Base-by-base conservation (phyloP, 2,113 vertebrate species). In the Lamprotornis superbus region DNA sequence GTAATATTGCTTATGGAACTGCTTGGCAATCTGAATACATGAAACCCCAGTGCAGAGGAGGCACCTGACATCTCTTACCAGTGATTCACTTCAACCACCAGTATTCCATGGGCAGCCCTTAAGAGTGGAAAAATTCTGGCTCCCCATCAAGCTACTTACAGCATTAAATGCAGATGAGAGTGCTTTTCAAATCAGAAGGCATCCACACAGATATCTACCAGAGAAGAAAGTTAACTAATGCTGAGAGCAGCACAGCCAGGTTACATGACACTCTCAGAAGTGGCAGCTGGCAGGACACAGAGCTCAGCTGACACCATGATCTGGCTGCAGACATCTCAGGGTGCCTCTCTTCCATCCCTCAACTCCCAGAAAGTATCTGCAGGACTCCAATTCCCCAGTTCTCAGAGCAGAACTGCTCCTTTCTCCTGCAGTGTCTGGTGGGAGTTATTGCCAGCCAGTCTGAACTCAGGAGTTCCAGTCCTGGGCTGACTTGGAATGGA, bases 251-350 rank as follows among this genome's bases (percentile, higher is more conserved):
- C 61, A 39, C 24, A 15, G 20, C 21, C 69, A 17, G 50, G 42
- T 21, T 52, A 31, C 0, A 0, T 20, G 10, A 21, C 8, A 11
- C 27, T 10, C 47, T 7, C 35, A 64, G 35, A 23, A 35, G 39
- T 46, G 42, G 35, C 42, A 33, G 30, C 57, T 67, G 30, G 60
- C 64, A 65, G 64, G 33, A 75, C 20, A 33, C 3, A 47, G 40
- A 55, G 82, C 49, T 92, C 35, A 60, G 9, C 1, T 61, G 42
- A 11, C 64, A 93, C 46, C 21, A 40, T 8, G 28, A 17, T 4
- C n/a, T 75, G 47, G n/a, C 69, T 75, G 37, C 44, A n/a, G 20
- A 1, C 40, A 71, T 14, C 69, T 56, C 60, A 28, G 21, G 2
- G 33, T 42, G 63, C 37, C 35, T 7, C 35, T 63, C 35, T 60